A percentile compares a stretch with the other conserved stretches of the same genome.
These are phyloP conservation scores for Acromyrmex charruanus DNA, from an alignment of 1,140 invertebrate genomes.

Conservation along the genomic window DNA sequence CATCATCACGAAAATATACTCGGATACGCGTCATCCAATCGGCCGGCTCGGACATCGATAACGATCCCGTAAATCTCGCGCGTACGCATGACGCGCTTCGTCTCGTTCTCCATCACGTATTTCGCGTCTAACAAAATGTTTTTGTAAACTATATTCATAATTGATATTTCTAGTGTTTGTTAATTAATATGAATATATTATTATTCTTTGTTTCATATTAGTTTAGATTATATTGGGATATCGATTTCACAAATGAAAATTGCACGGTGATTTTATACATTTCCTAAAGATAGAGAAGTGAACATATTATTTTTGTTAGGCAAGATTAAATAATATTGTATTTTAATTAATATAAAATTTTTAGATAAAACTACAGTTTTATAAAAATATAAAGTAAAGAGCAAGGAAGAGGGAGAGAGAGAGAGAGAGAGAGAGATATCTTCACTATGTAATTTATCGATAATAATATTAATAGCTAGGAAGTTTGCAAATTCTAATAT, in stretches of 20 bases:
- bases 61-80: conserved; percentile 12
- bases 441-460: background rate
- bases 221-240: background rate
- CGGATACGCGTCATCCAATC: conserved; percentile 41
- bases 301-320: background rate
- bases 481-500: background rate
- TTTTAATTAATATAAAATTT: background rate
- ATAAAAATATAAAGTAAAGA: background rate
- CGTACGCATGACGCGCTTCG: background rate
- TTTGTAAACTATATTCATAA: background rate
- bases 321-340: background rate
- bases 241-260: background rate
- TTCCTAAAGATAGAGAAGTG: background rate
- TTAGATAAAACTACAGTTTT: background rate
- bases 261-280: background rate
- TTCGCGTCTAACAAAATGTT: background rate
- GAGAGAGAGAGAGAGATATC: background rate
- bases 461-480: conserved; percentile 10
- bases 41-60: conserved; percentile 24
- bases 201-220: background rate
- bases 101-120: background rate
- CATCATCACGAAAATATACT: conserved; percentile 48
- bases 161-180: background rate
- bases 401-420: no score
- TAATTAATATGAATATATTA: background rate